Base-by-base conservation (phyloP, 2,113 vertebrate genomes). In the Tangachromis dhanisi region DNA sequence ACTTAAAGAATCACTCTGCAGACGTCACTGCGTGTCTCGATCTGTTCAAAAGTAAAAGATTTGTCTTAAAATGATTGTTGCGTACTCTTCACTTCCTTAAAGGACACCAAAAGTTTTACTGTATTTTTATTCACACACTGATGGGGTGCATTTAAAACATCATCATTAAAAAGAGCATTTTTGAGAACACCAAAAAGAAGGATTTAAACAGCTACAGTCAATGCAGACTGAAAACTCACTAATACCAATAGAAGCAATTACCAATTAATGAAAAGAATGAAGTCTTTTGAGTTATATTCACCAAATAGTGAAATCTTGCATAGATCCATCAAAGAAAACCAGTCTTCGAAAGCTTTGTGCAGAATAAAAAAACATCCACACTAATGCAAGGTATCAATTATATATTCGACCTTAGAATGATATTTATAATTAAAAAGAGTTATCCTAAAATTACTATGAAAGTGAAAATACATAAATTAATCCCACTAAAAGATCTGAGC, bases 1-100 rank as follows among this genome's bases (percentile, higher is more conserved):
- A 51, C 49, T n/a, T 51, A 51, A n/a, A 51, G 49, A 51, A 51
- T 51, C 49, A 0, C 17, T 51, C 49, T 51, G 49, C 17, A 51
- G 49, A 51, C 1, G 0, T 51, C 49, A 51, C 49, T n/a, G 49
- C 3, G 3, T 51, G 17, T 0, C 49, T 5, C 3, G 5, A 51
- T 51, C 49, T 51, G 49, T 51, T 51, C 49, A 51, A 51, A 51
- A 51, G 49, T 51, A 51, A 51, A 51, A 51, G 17, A 3, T 0
- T 51, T 51, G 49, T 51, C 8, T n/a, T 51, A 51, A 51, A 51
- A 51, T 51, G 3, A 51, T n/a, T 51, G 19, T 51, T 51, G 49
- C 49, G 5, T 51, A 51, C 49, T 10, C 49, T 51, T 51, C 49
- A 51, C 17, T 51, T n/a, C 17, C 1, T 51, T 51, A 51, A 5